Base-by-base conservation (phyloP, 2,888 invertebrate species). In the Rhingia rostrata region DNA sequence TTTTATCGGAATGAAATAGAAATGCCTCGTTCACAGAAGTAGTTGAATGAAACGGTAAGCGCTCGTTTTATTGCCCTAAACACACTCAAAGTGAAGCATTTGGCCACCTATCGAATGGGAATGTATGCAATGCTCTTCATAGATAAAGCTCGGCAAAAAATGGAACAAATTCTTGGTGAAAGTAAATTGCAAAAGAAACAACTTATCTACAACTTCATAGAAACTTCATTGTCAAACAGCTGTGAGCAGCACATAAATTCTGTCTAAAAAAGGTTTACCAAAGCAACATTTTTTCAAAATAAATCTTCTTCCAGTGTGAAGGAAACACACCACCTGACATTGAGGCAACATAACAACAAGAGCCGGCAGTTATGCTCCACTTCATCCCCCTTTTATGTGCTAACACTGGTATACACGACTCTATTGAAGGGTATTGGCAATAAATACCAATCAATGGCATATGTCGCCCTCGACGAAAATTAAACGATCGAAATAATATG, bases 381-480 rank as follows among this genome's bases (percentile, higher is more conserved):
- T 78, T 69, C 83, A 83, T 79, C 83, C 79, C 83, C 22, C 54
- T 53, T 53, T 58, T 66, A 14, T 12, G 33, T 49, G 51, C 58
- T 58, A 32, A n/a, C 30, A 60, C 45, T 72, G 10, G 39, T 39
- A n/a, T 43, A 41, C 6, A 53, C 47, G 56, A 45, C 70, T 60
- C 51, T 61, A 49, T 45, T 54, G 75, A 75, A 79, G 74, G 58
- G 75, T 80, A 84, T 84, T 66, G 84, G 80, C 49, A 84, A 91
- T 90, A 91, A 91, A 91, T 91, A 90, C 90, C 90, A 90, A 90
- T 90, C 90, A 90, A 90, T 89, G 88, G 88, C 91, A 90, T 90
- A 87, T 88, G 89, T 88, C 89, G 88, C 88, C 86, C 87, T 64
- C 81, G 74, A 79, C 78, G 81, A 86, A 87, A 87, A 87, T 87